A percentile compares a stretch with the other conserved stretches of the same genome.
Evolutionary conservation across 2,797 vertebrate species (phyloP).

Genomic region (Gephyroberyx darwinii): DNA sequence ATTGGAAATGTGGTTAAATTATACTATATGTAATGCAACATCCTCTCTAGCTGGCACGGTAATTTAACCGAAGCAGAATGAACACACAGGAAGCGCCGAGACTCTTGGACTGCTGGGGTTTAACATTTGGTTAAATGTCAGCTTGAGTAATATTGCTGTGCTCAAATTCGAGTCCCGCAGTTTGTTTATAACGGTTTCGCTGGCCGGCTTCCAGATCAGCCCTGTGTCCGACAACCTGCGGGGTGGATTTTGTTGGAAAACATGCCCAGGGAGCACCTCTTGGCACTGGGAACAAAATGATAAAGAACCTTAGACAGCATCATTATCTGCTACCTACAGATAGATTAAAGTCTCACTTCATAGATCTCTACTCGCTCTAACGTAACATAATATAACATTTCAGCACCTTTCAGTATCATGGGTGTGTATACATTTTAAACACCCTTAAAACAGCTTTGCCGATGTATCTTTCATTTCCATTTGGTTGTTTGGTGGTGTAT

Average conservation of each 20-base stretch:
- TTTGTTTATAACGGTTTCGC: neutral
- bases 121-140: slow-evolving; percentile 2
- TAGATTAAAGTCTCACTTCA: neutral
- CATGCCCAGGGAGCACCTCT: neutral
- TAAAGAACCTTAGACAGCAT: neutral
- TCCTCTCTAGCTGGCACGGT: neutral
- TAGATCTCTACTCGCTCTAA: no score
- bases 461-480: no score
- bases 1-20: neutral
- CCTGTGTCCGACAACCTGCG: neutral
- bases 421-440: no score
- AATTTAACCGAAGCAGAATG: neutral
- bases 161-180: neutral
- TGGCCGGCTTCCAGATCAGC: neutral
- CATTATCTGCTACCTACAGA: neutral
- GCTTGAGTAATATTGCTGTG: neutral
- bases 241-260: neutral
- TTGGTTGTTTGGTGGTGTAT: no score
- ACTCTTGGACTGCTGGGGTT: neutral
- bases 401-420: no score
- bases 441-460: no score
- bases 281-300: neutral
- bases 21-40: neutral
- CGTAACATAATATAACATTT: no score
- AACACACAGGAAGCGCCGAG: neutral